Evolutionary conservation across 2,797 vertebrate species (phyloP), one percentile per base, ranked within the genome.

Genomic region (Crocodylus rhombifer): DNA sequence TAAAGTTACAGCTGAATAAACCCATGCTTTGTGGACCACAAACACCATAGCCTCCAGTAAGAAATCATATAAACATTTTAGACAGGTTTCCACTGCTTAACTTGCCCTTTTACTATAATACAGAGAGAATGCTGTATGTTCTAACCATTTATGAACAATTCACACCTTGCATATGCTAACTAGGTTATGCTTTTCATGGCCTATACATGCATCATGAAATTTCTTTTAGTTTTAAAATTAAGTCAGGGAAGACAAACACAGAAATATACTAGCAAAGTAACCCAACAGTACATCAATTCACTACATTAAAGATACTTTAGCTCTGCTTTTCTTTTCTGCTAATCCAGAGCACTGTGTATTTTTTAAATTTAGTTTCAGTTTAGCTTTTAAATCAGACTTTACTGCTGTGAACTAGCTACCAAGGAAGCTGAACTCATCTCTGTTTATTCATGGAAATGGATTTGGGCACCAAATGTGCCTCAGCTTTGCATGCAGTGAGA

Each of bases 1-100:
- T 76, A 76, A 69, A 74, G 16, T 64, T 95, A 77, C 87, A 96
- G 86, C 92, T 92, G 78, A 92, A 87, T 89, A 91, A 93, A 92
- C 63, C 33, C 61, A 69, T 33, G 42, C 21, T 65, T 91, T 64
- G 87, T 60, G 30, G 30, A 30, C 30, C 30, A 30, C 30, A 30
- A 30, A 30, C 83, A 86, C 83, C 78, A 33, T 67, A 82, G 51
- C 26, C 65, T 89, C 74, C 56, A 86, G 3, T 78, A 64, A 81
- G 51, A 88, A 88, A 88, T 92, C 81, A 92, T 77, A 61, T 75
- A 86, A 92, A 89, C 36, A 67, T 86, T 86, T 80, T 75, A 79
- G 79, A 61, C 65, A 85, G 65, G 57, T 81, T 65, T 78, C 74
- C 60, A 86, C 77, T 74, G 78, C 33, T 82, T 82, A 55, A 16